A percentile compares a stretch with the other conserved stretches of the same genome.
Conservation (phyloP, 2,797 vertebrate genomes). For the Synaphobranchus kaupii region DNA sequence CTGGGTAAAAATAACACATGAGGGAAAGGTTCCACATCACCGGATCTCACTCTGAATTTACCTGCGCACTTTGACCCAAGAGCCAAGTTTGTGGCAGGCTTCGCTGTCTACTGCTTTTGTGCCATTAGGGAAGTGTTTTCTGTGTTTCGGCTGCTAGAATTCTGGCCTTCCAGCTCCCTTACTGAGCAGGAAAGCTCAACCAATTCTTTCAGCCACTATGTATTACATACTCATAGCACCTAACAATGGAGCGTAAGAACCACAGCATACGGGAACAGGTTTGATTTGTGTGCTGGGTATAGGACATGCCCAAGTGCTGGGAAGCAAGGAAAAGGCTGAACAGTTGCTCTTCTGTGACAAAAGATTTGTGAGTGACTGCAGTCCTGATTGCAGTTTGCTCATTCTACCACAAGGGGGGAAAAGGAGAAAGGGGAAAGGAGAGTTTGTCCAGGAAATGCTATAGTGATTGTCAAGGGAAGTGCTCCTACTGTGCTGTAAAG, state of each 20-base stretch:
- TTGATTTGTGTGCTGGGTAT: too few species aligned
- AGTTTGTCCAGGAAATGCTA: not conserved
- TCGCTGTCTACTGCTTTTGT: not conserved
- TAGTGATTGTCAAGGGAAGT: too few species aligned
- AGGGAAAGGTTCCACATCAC: constrained; percentile 54
- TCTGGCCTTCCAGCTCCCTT: not conserved
- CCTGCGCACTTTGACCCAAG: constrained; percentile 23
- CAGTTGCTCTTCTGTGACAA: too few species aligned
- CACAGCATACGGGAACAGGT: too few species aligned
- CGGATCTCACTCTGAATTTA: constrained; percentile 50
- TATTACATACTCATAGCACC: too few species aligned
- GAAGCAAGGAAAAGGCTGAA: not conserved
- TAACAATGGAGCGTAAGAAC: too few species aligned
- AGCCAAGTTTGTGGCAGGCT: not conserved
- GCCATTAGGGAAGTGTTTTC: not conserved
- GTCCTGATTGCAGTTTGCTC: not conserved
- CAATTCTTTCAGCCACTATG: too few species aligned
- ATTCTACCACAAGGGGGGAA: not conserved
- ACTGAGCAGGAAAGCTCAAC: not conserved
- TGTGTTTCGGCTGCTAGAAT: not conserved
- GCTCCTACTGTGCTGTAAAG: too few species aligned
- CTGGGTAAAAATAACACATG: constrained; percentile 58
- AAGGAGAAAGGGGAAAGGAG: not conserved
- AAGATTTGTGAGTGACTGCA: not conserved
- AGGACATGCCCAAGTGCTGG: too few species aligned